Conservation (phyloP, 2,113 vertebrate species). For the Pangasianodon gigas region DNA sequence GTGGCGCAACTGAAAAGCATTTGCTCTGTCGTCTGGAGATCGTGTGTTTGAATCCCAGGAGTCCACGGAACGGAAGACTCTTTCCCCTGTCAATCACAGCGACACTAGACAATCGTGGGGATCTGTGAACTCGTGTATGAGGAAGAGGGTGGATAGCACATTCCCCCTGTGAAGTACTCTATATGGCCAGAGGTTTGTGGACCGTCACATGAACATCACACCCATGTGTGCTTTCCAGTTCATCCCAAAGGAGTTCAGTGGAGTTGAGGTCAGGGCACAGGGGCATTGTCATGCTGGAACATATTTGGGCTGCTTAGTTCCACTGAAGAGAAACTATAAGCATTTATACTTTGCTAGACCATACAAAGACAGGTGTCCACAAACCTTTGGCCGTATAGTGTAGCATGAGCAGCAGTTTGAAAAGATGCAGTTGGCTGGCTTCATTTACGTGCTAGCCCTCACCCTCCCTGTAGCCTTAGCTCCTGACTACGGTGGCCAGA, state of each 20-base stretch:
- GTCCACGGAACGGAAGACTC: background rate
- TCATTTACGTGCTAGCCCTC: no score
- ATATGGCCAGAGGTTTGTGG: background rate
- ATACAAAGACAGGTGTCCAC: background rate
- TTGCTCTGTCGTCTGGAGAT: background rate
- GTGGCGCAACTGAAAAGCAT: background rate
- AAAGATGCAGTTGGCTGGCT: no score
- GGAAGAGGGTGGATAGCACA: background rate
- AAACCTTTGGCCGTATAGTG: background rate
- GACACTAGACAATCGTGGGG: background rate
- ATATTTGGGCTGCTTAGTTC: background rate
- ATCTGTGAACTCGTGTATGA: background rate
- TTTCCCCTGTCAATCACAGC: background rate
- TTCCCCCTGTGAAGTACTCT: background rate
- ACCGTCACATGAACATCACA: background rate
- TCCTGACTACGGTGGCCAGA: background rate
- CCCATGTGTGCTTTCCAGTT: background rate
- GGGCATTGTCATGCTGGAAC: background rate
- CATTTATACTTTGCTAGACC: background rate
- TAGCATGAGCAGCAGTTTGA: no score
- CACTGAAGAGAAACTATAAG: background rate
- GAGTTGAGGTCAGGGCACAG: background rate
- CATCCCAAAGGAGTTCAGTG: background rate
- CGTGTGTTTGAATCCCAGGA: background rate
- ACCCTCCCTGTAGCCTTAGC: background rate